A percentile compares a stretch with the other conserved stretches of the same genome.
phyloP scores from a whole-genome alignment of 2,113 vertebrate genomes.

The Copsychus sechellarum region DNA sequence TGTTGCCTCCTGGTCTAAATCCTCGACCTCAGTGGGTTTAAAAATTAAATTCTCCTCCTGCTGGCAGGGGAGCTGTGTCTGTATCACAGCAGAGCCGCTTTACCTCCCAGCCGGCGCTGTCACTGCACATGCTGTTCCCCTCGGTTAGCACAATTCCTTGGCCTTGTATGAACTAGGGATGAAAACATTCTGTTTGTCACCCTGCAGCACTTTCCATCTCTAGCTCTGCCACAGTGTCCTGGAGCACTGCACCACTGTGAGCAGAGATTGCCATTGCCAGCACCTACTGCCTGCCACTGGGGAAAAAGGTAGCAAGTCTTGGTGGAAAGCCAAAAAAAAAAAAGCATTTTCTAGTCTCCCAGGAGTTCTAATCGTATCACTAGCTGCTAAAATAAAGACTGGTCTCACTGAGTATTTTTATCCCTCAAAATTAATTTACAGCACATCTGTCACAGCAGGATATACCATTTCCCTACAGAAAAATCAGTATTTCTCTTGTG shows the following conservation, averaged over 20 bases:
- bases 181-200: not conserved
- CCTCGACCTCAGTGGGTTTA: not conserved
- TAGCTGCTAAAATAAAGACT: conserved; percentile 2
- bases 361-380: not conserved
- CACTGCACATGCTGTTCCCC: conserved; percentile 32
- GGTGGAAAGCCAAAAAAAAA: not conserved
- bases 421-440: conserved; percentile 30
- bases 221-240: not conserved
- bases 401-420: not conserved
- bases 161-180: conserved; percentile 2
- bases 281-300: not conserved
- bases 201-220: not conserved
- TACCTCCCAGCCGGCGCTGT: not conserved
- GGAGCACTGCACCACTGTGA: rapidly evolving
- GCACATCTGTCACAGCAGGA: not conserved
- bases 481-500: not conserved
- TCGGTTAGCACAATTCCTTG: not conserved
- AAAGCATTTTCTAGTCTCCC: not conserved
- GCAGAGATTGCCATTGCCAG: not conserved
- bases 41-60: not conserved
- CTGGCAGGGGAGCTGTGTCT: not conserved
- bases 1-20: not conserved
- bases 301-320: not conserved
- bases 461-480: not conserved
- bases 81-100: not conserved